Evolutionary conservation across 2,113 vertebrate genomes (phyloP).

Genomic region (Erythrocercus mccallii): DNA sequence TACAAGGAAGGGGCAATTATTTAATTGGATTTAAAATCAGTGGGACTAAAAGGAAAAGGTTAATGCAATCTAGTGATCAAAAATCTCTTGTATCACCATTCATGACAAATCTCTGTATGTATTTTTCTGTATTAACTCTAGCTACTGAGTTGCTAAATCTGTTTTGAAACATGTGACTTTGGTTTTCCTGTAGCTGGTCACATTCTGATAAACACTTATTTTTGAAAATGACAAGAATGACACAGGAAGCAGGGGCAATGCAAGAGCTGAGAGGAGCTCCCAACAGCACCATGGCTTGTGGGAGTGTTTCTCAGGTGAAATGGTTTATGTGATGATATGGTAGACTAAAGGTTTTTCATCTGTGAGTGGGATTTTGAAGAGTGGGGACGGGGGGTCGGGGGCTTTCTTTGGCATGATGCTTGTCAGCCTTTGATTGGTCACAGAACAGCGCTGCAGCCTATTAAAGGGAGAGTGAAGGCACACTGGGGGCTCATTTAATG

Average conservation of each 20-base stretch:
- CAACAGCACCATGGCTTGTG: neutral
- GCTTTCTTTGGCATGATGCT: neutral
- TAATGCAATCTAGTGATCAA: neutral
- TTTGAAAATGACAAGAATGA: neutral
- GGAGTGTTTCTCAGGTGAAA: neutral
- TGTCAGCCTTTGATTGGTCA: neutral
- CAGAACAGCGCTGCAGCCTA: neutral
- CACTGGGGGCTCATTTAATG: neutral
- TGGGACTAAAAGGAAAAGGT: neutral
- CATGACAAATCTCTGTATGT: neutral
- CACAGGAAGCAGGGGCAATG: neutral
- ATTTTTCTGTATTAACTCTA: neutral
- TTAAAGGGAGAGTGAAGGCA: neutral
- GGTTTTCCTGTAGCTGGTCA: neutral
- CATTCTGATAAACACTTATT: neutral
- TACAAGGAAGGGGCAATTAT: neutral
- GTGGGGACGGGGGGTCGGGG: neutral
- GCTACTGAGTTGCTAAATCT: neutral
- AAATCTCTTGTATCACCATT: neutral
- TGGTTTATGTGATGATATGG: neutral
- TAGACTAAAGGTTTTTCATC: neutral
- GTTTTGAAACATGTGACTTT: neutral
- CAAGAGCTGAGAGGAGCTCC: neutral
- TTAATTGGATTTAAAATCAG: neutral
- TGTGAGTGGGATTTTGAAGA: neutral